Conservation (phyloP, 2,888 invertebrate genomes). For the Lampropteryx suffumata region DNA sequence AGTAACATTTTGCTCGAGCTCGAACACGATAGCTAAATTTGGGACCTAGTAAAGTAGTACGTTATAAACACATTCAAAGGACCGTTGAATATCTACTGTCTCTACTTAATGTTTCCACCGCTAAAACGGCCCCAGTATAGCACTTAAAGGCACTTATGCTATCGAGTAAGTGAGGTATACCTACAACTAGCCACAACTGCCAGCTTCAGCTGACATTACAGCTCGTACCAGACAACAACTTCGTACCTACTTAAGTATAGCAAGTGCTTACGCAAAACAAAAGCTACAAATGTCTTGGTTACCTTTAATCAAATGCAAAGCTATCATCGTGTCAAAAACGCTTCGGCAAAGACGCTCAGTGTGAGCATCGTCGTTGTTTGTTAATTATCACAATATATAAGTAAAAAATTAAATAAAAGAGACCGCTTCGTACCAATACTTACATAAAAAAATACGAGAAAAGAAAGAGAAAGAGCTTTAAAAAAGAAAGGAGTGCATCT, state of each 20-base stretch:
- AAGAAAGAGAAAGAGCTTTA: conserved; percentile 80
- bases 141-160: conserved; percentile 25
- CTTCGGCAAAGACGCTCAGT: conserved; percentile 71
- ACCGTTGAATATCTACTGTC: conserved; percentile 54
- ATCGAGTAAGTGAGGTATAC: too few species aligned
- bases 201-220: conserved; percentile 43
- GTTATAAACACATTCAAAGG: conserved; percentile 49
- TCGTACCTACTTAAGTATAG: too few species aligned
- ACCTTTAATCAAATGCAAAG: conserved; percentile 79
- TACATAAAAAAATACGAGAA: conserved; percentile 81
- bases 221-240: too few species aligned
- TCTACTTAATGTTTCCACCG: conserved; percentile 57
- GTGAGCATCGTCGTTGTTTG: conserved; percentile 78
- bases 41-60: too few species aligned
- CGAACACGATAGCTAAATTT: too few species aligned
- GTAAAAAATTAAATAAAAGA: conserved; percentile 77
- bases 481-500: conserved; percentile 82
- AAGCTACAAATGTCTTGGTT: conserved; percentile 72
- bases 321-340: conserved; percentile 77
- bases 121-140: conserved; percentile 48
- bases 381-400: conserved; percentile 81
- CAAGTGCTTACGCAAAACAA: conserved; percentile 51
- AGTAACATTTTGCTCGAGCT: too few species aligned
- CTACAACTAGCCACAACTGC: conserved; percentile 46
- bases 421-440: conserved; percentile 78